Percentiles rank a stretch among this genome's conserved stretches.
phyloP scores from a whole-genome alignment of 2,888 invertebrate genomes.

The Ephialtes manifestator region DNA sequence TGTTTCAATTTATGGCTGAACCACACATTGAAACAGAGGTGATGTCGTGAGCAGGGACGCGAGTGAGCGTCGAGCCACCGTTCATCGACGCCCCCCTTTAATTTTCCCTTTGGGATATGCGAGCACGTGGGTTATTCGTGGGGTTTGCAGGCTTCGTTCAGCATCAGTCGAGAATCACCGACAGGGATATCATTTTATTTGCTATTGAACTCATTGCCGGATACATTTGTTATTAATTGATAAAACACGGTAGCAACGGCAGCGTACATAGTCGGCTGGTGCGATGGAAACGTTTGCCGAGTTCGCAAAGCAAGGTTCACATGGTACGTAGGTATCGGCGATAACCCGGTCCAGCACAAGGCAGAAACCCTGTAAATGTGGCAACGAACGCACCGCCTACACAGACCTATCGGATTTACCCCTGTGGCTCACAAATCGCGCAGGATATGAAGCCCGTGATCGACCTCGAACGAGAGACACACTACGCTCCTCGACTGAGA shows the following conservation, averaged over 20 bases:
- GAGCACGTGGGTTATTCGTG: slow-evolving; percentile 20
- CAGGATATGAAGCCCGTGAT: slow-evolving; percentile 32
- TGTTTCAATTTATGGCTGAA: slow-evolving; percentile 13
- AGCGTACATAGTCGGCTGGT: slow-evolving; percentile 19
- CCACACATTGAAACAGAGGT: neutral
- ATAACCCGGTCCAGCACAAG: slow-evolving; percentile 35
- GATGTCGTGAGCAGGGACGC: neutral
- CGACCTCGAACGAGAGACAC: slow-evolving; percentile 44
- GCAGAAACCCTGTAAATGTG: slow-evolving; percentile 58
- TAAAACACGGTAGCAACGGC: slow-evolving; percentile 75
- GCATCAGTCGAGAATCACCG: slow-evolving; percentile 55
- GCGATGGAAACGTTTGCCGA: slow-evolving; percentile 19
- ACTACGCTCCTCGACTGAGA: slow-evolving; percentile 17
- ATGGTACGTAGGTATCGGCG: neutral
- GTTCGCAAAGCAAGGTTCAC: slow-evolving; percentile 28
- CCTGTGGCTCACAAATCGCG: slow-evolving; percentile 68
- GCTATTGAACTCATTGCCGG: slow-evolving; percentile 79
- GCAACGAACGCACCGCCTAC: slow-evolving; percentile 38
- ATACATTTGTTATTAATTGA: slow-evolving; percentile 83
- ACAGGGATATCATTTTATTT: slow-evolving; percentile 83
- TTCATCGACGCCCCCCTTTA: slow-evolving; percentile 30
- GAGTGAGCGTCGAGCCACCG: neutral
- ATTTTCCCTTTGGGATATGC: slow-evolving; percentile 29
- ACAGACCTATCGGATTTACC: slow-evolving; percentile 79
- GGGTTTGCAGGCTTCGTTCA: neutral